Evolutionary conservation across 1,140 invertebrate species (phyloP), one percentile per base, ranked within the genome.

Genomic region (Homarus americanus): DNA sequence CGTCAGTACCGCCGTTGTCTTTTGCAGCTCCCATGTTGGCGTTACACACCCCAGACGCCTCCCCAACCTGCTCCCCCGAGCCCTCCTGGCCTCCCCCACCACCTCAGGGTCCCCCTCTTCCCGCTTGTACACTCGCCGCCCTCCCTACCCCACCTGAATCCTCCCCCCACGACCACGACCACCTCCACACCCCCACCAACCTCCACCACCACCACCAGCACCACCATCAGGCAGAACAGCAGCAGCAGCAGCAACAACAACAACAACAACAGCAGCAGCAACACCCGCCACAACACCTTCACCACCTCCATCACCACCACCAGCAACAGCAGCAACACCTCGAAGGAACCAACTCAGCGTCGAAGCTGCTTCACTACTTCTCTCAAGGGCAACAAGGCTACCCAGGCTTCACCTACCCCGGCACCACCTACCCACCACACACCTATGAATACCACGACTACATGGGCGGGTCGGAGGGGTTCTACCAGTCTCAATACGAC

Each of bases 111-210:
- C 73, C 92, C 32, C 66, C 63, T 3, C 40, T 87, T 28, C 84
- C 85, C 44, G 28, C 84, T 2, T 91, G 91, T 72, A 88, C 92
- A 20, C 69, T 92, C 28, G 80, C 92, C 15, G 92, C 92, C 63
- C 90, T 92, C 28, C 92, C 92, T 20, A 92, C 92, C 17, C 92
- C 92, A 9, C 92, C 92, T 32, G 92, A 92, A 75, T 85, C 88
- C 40, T 92, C 92, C 40, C 92, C 92, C 2, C 92, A 92, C 72
- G 92, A 92, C 58, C 92, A 92, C 69, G 92, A 92, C 87, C 87
- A 88, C 87, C 82, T 92, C 63, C 80, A 85, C 87, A 86, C 87
- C 66, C 24, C 85, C 73, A 36, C 66, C 87, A 44, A 58, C 79
- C 73, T 15, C 32, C 79, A 87, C 53, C 92, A 90, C 66, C 91